Conservation (phyloP, 2,888 invertebrate species). For the Steinernema hermaphroditum region DNA sequence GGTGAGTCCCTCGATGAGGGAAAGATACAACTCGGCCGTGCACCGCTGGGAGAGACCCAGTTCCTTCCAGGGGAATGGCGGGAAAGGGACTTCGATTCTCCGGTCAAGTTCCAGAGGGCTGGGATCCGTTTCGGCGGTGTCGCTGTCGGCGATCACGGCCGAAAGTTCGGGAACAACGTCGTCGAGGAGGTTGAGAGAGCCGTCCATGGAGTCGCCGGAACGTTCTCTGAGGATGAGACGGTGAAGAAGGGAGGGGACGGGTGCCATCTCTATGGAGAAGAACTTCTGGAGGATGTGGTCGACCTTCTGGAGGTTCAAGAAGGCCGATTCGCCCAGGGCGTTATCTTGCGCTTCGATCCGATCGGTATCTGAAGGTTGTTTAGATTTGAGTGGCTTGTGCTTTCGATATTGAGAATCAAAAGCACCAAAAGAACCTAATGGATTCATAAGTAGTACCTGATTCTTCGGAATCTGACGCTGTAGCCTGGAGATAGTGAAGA, state of each 20-base stretch:
- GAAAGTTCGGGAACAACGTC: constrained; percentile 40
- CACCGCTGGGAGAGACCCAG: constrained; percentile 73
- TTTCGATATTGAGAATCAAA: no score
- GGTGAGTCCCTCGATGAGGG: constrained; percentile 79
- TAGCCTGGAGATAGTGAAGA: constrained; percentile 55
- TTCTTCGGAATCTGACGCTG: constrained; percentile 4
- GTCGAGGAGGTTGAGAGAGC: constrained; percentile 16
- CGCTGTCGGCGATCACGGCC: constrained; percentile 32
- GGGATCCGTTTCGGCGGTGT: constrained; percentile 11
- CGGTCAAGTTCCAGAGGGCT: constrained; percentile 19
- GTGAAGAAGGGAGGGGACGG: constrained; percentile 24
- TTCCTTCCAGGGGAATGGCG: constrained; percentile 36
- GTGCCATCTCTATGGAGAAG: constrained; percentile 22
- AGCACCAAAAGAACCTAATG: no score
- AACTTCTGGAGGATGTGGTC: constrained; percentile 16
- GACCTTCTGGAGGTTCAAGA: constrained; percentile 11
- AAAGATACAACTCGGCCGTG: constrained; percentile 84
- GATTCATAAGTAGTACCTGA: neutral
- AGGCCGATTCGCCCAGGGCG: constrained; percentile 4
- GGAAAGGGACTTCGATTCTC: neutral
- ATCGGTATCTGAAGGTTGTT: neutral
- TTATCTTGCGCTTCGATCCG: constrained; percentile 13
- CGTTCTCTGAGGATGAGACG: constrained; percentile 39
- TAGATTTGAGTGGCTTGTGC: no score
- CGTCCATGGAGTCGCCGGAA: constrained; percentile 35